These are phyloP conservation scores for Peromyscus nudipes DNA, from an alignment of 2,797 vertebrate genomes.

Conservation along the genomic window DNA sequence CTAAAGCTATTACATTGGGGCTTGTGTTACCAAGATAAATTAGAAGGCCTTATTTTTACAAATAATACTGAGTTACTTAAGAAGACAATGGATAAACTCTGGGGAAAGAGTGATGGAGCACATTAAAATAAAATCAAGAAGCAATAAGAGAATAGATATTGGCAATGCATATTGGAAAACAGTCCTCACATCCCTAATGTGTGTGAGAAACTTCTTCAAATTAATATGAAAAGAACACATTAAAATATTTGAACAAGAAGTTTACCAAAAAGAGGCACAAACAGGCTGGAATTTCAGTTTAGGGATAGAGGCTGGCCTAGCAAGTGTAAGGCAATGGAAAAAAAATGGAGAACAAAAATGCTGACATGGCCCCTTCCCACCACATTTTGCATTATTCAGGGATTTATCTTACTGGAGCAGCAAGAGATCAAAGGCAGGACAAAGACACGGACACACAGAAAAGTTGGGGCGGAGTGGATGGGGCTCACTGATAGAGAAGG, in stretches of 20 bases:
- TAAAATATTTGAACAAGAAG: background rate
- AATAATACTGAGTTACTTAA: background rate
- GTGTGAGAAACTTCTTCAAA: background rate
- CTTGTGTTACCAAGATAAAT: background rate
- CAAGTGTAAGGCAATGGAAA: background rate
- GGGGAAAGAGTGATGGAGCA: background rate
- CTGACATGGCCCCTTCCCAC: background rate
- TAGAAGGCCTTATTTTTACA: background rate
- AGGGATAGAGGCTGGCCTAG: background rate
- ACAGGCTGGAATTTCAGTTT: background rate
- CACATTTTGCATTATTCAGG: background rate
- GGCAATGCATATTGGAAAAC: background rate
- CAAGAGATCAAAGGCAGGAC: background rate
- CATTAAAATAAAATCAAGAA: slow-evolving; percentile 8
- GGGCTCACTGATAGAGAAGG: background rate
- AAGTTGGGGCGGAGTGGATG: background rate
- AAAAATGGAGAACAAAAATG: background rate
- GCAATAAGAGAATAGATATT: background rate
- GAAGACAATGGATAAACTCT: background rate
- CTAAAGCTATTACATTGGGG: background rate
- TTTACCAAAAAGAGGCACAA: background rate
- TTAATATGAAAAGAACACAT: background rate
- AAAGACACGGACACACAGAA: background rate
- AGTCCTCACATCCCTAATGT: background rate
- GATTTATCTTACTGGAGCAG: background rate